These are phyloP conservation scores for Procavia capensis DNA, from an alignment of 2,113 vertebrate species.

Conservation along the genomic window DNA sequence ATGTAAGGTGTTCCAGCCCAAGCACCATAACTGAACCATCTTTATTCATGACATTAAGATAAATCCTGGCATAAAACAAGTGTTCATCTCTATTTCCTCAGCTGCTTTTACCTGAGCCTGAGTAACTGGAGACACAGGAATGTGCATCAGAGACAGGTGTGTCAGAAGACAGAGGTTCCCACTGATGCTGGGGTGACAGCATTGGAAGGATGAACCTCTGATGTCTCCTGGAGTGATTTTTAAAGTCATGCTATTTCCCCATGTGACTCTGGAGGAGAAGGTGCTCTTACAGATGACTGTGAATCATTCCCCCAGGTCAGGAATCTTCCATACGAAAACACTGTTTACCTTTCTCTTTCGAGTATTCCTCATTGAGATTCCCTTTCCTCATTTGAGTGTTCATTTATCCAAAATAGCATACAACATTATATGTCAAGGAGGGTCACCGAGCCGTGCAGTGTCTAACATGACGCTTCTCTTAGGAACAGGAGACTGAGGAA, in stretches of 20 bases:
- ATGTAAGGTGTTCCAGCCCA: background rate
- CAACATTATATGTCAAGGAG: too few species aligned
- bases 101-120: background rate
- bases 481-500: background rate
- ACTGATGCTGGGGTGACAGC: background rate
- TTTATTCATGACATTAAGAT: constrained; percentile 14
- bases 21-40: background rate
- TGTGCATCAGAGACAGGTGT: background rate
- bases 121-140: background rate
- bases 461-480: background rate
- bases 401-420: constrained; percentile 1
- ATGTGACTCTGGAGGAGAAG: background rate
- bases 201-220: background rate
- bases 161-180: background rate
- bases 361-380: background rate
- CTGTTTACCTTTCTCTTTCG: background rate
- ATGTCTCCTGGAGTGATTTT: background rate
- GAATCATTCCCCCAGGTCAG: background rate
- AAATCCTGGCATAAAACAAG: background rate
- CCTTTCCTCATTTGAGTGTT: background rate
- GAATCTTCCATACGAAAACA: background rate
- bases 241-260: background rate
- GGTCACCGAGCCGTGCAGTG: background rate
- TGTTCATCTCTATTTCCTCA: background rate
- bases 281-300: background rate